Conservation (phyloP, 2,113 vertebrate species). For the Noturus placidus region DNA sequence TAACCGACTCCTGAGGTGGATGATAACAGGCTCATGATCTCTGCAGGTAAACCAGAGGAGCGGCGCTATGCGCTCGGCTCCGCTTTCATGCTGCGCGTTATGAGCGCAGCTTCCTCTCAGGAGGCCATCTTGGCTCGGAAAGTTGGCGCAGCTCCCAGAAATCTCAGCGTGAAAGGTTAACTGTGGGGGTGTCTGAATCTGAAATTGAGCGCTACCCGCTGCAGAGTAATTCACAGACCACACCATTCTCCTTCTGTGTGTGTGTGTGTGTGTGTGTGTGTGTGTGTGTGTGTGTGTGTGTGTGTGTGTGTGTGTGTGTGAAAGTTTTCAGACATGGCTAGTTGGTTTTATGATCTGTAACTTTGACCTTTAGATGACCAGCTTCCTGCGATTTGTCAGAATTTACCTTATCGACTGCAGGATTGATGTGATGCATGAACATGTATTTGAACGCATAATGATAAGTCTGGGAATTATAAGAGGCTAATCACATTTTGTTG, state of each 20-base stretch:
- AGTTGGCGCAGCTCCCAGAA: constrained; percentile 57
- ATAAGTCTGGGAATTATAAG: not conserved
- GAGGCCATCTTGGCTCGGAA: constrained; percentile 42
- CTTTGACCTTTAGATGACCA: constrained; percentile 29
- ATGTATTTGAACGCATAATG: not conserved
- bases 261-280: constrained; percentile 15
- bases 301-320: constrained; percentile 25
- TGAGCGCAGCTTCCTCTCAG: constrained; percentile 28
- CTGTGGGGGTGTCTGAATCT: constrained; percentile 40
- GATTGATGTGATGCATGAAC: constrained; percentile 17
- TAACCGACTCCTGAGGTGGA: constrained; percentile 42
- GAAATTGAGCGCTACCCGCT: constrained; percentile 27
- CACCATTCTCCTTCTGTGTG: constrained; percentile 16
- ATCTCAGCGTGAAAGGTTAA: constrained; percentile 52
- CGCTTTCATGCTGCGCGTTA: constrained; percentile 14
- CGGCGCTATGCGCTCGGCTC: constrained; percentile 4
- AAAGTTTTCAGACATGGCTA: constrained; percentile 30
- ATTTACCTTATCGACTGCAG: constrained; percentile 1
- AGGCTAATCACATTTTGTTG: not conserved
- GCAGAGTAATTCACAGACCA: constrained; percentile 31
- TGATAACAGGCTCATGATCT: constrained; percentile 41
- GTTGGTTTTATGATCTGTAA: constrained; percentile 27
- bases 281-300: constrained; percentile 23
- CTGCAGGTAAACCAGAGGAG: constrained; percentile 27
- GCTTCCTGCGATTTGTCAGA: constrained; percentile 10